These are phyloP conservation scores for Neodiprion lecontei DNA, from an alignment of 1,140 invertebrate species.

Conservation along the genomic window DNA sequence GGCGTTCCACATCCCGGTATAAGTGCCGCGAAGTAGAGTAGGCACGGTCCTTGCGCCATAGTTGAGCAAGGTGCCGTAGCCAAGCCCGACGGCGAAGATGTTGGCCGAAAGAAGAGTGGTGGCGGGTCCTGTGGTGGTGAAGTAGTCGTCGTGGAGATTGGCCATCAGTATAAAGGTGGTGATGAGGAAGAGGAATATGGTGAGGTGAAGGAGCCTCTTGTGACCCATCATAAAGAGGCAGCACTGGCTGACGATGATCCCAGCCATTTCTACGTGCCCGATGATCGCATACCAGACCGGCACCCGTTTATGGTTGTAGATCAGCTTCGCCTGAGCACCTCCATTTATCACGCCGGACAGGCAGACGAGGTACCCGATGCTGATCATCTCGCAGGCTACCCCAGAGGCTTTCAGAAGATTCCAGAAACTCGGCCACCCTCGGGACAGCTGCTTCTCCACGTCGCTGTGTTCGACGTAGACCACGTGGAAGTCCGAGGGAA, in stretches of 20 bases:
- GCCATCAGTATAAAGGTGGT: slow-evolving; percentile 27
- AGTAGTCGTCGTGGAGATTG: slow-evolving; percentile 24
- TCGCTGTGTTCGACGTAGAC: slow-evolving; percentile 21
- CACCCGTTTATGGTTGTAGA: neutral
- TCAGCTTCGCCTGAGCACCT: slow-evolving; percentile 16
- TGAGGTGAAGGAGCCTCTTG: slow-evolving; percentile 25
- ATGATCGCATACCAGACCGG: neutral
- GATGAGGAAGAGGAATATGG: slow-evolving; percentile 26
- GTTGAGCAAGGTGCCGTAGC: slow-evolving; percentile 30
- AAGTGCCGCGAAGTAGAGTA: slow-evolving; percentile 29
- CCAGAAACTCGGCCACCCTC: slow-evolving; percentile 20
- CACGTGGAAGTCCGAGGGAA: slow-evolving; percentile 14
- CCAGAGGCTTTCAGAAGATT: slow-evolving; percentile 21
- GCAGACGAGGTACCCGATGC: slow-evolving; percentile 26
- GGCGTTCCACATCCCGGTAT: slow-evolving; percentile 25
- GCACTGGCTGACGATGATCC: slow-evolving; percentile 27
- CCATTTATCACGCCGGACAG: slow-evolving; percentile 30
- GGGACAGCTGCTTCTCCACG: slow-evolving; percentile 21
- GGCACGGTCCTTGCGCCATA: slow-evolving; percentile 31
- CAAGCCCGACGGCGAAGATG: slow-evolving; percentile 25
- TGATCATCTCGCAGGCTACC: slow-evolving; percentile 26
- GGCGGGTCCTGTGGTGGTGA: slow-evolving; percentile 25
- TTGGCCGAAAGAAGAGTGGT: slow-evolving; percentile 27
- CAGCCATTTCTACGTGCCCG: slow-evolving; percentile 13
- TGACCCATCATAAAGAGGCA: slow-evolving; percentile 31